A percentile compares a stretch with the other conserved stretches of the same genome.
Conservation (phyloP, 2,888 invertebrate genomes). For the Dexiosoma caninum region DNA sequence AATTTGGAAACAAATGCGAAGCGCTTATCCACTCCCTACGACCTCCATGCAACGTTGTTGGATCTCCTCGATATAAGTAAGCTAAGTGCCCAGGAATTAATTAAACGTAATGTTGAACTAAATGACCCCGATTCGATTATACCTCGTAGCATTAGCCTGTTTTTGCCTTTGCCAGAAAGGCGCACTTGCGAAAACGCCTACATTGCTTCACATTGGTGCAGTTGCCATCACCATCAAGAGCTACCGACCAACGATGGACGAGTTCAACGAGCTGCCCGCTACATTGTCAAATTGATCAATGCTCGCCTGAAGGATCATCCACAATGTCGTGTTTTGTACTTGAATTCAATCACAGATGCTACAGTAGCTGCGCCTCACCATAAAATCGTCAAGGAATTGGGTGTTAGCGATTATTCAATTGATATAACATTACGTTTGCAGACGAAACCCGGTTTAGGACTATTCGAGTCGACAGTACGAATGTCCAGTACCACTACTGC, state of each 20-base stretch:
- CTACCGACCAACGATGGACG: constrained; percentile 79
- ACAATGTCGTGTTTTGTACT: constrained; percentile 82
- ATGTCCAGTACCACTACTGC: constrained; percentile 73
- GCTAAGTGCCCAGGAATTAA: constrained; percentile 77
- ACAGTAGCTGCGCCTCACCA: constrained; percentile 80
- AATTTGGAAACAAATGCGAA: constrained; percentile 84
- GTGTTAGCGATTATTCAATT: constrained; percentile 71
- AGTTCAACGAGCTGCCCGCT: constrained; percentile 81
- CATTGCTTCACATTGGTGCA: constrained; percentile 92
- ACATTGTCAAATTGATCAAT: constrained; percentile 84
- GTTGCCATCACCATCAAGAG: constrained; percentile 85
- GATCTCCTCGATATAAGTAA: constrained; percentile 82
- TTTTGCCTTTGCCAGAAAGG: constrained; percentile 83
- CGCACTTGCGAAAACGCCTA: constrained; percentile 88
- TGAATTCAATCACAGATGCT: constrained; percentile 83
- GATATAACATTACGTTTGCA: constrained; percentile 78
- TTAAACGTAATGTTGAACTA: constrained; percentile 73
- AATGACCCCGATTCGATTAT: constrained; percentile 75
- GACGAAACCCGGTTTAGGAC: constrained; percentile 79
- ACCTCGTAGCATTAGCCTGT: constrained; percentile 85
- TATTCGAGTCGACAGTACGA: constrained; percentile 88
- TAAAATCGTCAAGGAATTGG: constrained; percentile 73
- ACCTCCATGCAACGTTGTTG: constrained; percentile 87
- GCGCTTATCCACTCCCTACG: constrained; percentile 90
- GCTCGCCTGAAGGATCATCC: constrained; percentile 80